Conservation (phyloP, 2,888 invertebrate genomes). For the Papilio elwesi region DNA sequence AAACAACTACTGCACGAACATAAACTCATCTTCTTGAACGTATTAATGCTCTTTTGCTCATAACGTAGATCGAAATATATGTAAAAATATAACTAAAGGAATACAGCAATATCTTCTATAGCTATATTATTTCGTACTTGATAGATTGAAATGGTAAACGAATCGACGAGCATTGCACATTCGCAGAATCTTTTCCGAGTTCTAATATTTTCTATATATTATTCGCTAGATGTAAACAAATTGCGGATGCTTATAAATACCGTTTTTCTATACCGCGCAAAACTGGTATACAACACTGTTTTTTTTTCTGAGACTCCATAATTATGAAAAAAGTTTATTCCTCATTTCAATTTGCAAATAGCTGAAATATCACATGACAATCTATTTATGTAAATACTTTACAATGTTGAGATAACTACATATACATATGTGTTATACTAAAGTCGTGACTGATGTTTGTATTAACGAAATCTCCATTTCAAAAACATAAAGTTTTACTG, state of each 20-base stretch:
- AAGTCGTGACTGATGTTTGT: conserved; percentile 12
- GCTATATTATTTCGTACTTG: not conserved
- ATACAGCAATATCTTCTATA: not conserved
- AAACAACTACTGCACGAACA: too few species aligned
- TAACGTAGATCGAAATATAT: not conserved
- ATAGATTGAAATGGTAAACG: not conserved
- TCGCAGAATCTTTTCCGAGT: not conserved
- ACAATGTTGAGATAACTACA: conserved; percentile 9
- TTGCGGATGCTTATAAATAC: not conserved
- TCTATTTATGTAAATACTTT: not conserved
- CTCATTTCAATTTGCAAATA: not conserved
- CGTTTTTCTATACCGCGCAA: not conserved
- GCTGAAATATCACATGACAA: conserved; percentile 8
- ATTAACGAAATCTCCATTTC: not conserved
- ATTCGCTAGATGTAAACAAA: conserved; percentile 1
- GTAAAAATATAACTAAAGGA: not conserved
- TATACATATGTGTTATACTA: not conserved
- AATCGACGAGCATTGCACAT: not conserved
- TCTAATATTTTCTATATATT: not conserved
- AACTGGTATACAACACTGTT: not conserved
- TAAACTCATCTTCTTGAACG: too few species aligned
- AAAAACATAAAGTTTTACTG: too few species aligned
- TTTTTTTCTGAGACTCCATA: not conserved
- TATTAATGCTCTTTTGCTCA: too few species aligned
- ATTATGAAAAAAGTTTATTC: not conserved